phyloP scores from a whole-genome alignment of 2,888 invertebrate genomes.

The Nesidiocoris tenuis region DNA sequence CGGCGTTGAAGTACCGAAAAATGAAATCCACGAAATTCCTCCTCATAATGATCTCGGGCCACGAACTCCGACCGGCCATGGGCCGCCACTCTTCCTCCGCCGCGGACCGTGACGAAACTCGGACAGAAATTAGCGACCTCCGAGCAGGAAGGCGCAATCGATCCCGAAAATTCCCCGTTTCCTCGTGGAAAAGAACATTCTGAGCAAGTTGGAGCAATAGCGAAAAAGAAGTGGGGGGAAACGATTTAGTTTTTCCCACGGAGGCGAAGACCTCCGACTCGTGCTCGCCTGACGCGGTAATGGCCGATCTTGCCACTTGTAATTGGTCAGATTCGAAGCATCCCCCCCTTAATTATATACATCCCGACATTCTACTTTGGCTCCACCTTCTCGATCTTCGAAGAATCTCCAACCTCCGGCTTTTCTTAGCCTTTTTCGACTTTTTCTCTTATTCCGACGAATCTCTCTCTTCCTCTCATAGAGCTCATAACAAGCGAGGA shows the following conservation, averaged over 20 bases:
- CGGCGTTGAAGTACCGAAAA: too few species aligned
- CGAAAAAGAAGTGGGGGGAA: background rate
- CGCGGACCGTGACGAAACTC: background rate
- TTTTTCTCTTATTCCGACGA: background rate
- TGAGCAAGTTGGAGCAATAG: background rate
- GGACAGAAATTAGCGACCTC: background rate
- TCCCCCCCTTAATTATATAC: slow-evolving; percentile 43
- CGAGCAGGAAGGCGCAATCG: background rate
- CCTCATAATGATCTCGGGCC: too few species aligned
- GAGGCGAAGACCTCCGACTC: slow-evolving; percentile 24
- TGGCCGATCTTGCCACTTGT: slow-evolving; percentile 45
- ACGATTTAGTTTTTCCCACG: slow-evolving; percentile 33
- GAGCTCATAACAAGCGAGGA: slow-evolving; percentile 40
- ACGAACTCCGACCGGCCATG: too few species aligned
- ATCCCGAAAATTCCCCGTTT: background rate
- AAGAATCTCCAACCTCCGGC: slow-evolving; percentile 23
- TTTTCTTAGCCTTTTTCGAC: slow-evolving; percentile 21
- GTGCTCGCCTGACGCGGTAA: slow-evolving; percentile 44
- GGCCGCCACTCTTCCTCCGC: too few species aligned
- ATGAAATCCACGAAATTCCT: too few species aligned
- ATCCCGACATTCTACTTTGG: slow-evolving; percentile 28
- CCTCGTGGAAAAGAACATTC: background rate
- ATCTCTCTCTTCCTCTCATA: slow-evolving; percentile 27
- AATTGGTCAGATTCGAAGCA: slow-evolving; percentile 43
- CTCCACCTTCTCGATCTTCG: slow-evolving; percentile 25